These are phyloP conservation scores for Pollenia labialis DNA, from an alignment of 2,888 invertebrate genomes.

Conservation along the genomic window DNA sequence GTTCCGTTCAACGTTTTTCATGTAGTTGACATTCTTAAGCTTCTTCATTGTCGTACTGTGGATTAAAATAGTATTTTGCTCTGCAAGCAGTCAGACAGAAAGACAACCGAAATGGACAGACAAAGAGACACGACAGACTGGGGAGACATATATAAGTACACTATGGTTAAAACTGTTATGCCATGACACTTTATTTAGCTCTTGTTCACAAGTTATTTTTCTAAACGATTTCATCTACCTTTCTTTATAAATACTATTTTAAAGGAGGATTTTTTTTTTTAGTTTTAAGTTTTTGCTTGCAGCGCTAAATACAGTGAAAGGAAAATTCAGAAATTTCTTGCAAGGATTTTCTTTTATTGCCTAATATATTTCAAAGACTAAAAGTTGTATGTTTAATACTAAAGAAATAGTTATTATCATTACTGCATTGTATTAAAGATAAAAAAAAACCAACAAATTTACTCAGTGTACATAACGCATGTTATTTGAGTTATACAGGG, in stretches of 20 bases:
- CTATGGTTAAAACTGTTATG: slow-evolving; percentile 56
- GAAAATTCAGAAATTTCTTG: background rate
- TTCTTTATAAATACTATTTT: slow-evolving; percentile 23
- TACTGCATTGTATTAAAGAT: too few relatives aligned
- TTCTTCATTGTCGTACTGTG: slow-evolving; percentile 71
- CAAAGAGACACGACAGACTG: slow-evolving; percentile 36
- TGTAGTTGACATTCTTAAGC: slow-evolving; percentile 73
- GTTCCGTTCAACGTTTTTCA: slow-evolving; percentile 56
- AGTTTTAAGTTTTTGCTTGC: slow-evolving; percentile 11
- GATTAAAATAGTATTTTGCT: slow-evolving; percentile 74
- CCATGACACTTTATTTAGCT: slow-evolving; percentile 70
- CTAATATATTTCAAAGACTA: too few relatives aligned
- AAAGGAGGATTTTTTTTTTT: background rate
- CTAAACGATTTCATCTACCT: slow-evolving; percentile 67
- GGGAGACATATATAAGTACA: slow-evolving; percentile 23
- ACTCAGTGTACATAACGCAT: too few relatives aligned
- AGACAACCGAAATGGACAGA: slow-evolving; percentile 30
- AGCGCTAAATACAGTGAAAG: slow-evolving; percentile 19
- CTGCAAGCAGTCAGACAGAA: slow-evolving; percentile 53
- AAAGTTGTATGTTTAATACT: too few relatives aligned
- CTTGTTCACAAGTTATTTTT: slow-evolving; percentile 74
- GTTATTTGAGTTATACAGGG: too few relatives aligned
- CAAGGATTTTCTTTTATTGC: too few relatives aligned
- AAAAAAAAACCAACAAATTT: too few relatives aligned
- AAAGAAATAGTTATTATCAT: too few relatives aligned